Evolutionary conservation across 2,888 invertebrate species (phyloP).

Genomic region (Choristoneura rosaceana): DNA sequence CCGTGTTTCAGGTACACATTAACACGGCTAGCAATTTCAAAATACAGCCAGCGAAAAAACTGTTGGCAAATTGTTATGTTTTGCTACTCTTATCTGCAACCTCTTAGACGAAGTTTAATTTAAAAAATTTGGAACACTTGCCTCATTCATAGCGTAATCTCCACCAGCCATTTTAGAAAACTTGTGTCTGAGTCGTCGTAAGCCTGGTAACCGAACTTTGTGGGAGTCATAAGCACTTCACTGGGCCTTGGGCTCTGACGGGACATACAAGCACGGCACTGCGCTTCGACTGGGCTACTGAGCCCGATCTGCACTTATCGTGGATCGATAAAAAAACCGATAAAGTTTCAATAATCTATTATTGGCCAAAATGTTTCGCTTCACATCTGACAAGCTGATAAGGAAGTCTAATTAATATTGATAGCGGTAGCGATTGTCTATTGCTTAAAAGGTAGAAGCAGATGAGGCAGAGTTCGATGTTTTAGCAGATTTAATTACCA

Average conservation of each 20-base stretch:
- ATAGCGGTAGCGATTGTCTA: neutral
- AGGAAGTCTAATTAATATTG: conserved; percentile 19
- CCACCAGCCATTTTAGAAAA: conserved; percentile 64
- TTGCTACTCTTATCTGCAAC: too few relatives aligned
- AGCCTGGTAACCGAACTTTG: conserved; percentile 40
- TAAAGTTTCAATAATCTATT: conserved; percentile 15
- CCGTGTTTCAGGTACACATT: too few relatives aligned
- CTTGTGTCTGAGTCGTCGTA: conserved; percentile 54
- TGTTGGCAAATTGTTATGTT: too few relatives aligned
- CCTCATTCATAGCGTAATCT: conserved; percentile 71
- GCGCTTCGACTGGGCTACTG: conserved; percentile 5
- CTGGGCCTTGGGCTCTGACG: neutral
- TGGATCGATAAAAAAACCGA: conserved; percentile 2
- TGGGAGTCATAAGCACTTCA: conserved; percentile 52
- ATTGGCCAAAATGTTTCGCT: conserved; percentile 25
- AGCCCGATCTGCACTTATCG: conserved; percentile 16
- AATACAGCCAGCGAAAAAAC: too few relatives aligned
- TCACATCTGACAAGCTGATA: conserved; percentile 18
- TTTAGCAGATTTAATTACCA: too few relatives aligned
- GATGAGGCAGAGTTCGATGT: neutral
- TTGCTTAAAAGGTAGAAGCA: neutral
- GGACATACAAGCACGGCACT: conserved; percentile 8
- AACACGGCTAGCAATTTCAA: too few relatives aligned
- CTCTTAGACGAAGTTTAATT: neutral
- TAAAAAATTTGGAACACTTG: conserved; percentile 44